A percentile compares a stretch with the other conserved stretches of the same genome.
phyloP scores from a whole-genome alignment of 2,113 vertebrate species.

The Tenebrosternarchus preto region DNA sequence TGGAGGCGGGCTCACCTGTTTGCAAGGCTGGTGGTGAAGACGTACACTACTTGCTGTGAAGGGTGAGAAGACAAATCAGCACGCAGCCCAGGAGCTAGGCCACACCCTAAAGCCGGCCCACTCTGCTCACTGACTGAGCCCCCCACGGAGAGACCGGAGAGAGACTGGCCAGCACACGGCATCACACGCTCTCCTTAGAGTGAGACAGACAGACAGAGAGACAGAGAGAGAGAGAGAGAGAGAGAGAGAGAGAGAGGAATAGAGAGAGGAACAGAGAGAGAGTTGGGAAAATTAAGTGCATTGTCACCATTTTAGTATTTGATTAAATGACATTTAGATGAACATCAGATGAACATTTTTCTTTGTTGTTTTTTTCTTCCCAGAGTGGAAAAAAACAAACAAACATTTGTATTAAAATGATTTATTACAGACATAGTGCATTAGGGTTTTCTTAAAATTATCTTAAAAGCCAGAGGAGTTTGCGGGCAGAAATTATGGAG shows the following conservation, averaged over 20 bases:
- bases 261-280: too few relatives aligned
- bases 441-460: too few relatives aligned
- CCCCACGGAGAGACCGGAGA: conserved; percentile 79
- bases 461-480: too few relatives aligned
- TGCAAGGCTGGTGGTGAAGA: conserved; percentile 93
- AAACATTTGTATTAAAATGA: too few relatives aligned
- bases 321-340: too few relatives aligned
- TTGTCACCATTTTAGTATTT: too few relatives aligned
- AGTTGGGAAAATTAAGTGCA: neutral
- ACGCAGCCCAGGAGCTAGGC: conserved; percentile 68
- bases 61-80: conserved; percentile 74
- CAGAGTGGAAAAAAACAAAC: too few relatives aligned
- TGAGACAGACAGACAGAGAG: conserved; percentile 20
- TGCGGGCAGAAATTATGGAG: too few relatives aligned
- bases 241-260: conserved; percentile 6
- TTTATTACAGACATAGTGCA: too few relatives aligned
- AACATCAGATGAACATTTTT: too few relatives aligned
- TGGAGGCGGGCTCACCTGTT: conserved; percentile 83
- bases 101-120: conserved; percentile 70
- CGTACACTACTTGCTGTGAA: conserved; percentile 87
- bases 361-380: too few relatives aligned
- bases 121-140: conserved; percentile 72
- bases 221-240: conserved; percentile 51
- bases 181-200: conserved; percentile 82
- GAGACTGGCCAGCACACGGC: conserved; percentile 77